Percentiles rank a stretch among this genome's conserved stretches.
These are phyloP conservation scores for Lucifuga dentata DNA, from an alignment of 2,113 vertebrate genomes.

Conservation along the genomic window DNA sequence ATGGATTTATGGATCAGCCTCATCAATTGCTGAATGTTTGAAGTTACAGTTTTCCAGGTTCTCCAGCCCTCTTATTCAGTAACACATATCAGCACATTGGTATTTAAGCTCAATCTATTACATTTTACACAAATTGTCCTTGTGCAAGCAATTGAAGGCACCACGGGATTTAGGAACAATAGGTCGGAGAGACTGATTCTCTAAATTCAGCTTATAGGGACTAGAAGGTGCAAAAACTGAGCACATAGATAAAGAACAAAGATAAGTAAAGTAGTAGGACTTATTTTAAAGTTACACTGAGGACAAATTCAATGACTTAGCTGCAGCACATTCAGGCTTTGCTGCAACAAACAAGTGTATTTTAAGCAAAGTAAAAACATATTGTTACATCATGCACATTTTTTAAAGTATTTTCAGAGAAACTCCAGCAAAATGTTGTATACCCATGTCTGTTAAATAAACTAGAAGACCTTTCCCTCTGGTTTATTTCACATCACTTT, in stretches of 20 bases:
- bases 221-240: slow-evolving; percentile 20
- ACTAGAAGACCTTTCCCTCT: neutral
- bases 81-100: slow-evolving; percentile 26
- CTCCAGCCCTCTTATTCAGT: slow-evolving; percentile 17
- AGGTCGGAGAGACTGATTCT: slow-evolving; percentile 34
- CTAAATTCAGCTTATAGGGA: slow-evolving; percentile 5
- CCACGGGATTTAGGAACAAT: slow-evolving; percentile 38
- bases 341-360: neutral
- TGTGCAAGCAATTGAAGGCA: slow-evolving; percentile 29
- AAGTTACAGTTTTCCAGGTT: slow-evolving; percentile 5
- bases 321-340: neutral
- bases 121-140: slow-evolving; percentile 38
- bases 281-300: neutral
- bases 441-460: too few relatives aligned
- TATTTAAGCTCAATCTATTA: slow-evolving; percentile 28
- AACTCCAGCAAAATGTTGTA: too few relatives aligned
- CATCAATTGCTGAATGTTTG: slow-evolving; percentile 19
- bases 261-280: slow-evolving; percentile 2
- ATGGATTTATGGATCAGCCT: slow-evolving; percentile 46
- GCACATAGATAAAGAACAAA: slow-evolving; percentile 1
- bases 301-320: too few relatives aligned
- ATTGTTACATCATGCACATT: too few relatives aligned
- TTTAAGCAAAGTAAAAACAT: slow-evolving; percentile 2
- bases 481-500: neutral
- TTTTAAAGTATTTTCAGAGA: too few relatives aligned